phyloP scores from a whole-genome alignment of 2,797 vertebrate genomes.

The Euphonia xanthogaster region DNA sequence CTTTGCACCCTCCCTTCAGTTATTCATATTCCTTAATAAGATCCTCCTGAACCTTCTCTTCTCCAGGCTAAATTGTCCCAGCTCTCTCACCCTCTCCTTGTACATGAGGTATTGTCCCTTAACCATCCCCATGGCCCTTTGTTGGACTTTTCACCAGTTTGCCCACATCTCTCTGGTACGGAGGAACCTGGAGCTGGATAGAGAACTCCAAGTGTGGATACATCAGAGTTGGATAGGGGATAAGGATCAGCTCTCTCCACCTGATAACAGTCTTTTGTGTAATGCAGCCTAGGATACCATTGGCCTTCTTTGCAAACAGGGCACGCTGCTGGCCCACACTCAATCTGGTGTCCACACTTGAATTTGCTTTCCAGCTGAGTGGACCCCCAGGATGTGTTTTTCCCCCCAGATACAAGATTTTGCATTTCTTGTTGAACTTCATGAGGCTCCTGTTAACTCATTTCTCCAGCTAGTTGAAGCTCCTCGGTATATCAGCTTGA shows the following conservation, averaged over 20 bases:
- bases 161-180: accelerated
- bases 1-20: neutral
- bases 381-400: neutral
- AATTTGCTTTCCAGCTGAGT: neutral
- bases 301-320: neutral
- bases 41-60: neutral
- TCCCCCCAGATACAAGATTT: neutral
- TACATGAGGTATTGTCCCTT: accelerated
- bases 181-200: neutral
- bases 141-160: neutral
- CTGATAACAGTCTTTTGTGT: neutral
- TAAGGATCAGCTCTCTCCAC: neutral
- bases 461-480: neutral
- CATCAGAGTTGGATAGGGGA: neutral
- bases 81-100: neutral
- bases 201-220: neutral
- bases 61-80: neutral
- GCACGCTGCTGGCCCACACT: neutral
- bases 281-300: neutral
- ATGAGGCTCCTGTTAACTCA: neutral
- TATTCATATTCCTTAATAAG: neutral
- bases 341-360: neutral
- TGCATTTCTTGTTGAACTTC: neutral
- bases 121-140: neutral
- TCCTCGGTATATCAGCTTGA: accelerated